These are phyloP conservation scores for Cydia strobilella DNA, from an alignment of 1,140 invertebrate genomes.

Conservation along the genomic window DNA sequence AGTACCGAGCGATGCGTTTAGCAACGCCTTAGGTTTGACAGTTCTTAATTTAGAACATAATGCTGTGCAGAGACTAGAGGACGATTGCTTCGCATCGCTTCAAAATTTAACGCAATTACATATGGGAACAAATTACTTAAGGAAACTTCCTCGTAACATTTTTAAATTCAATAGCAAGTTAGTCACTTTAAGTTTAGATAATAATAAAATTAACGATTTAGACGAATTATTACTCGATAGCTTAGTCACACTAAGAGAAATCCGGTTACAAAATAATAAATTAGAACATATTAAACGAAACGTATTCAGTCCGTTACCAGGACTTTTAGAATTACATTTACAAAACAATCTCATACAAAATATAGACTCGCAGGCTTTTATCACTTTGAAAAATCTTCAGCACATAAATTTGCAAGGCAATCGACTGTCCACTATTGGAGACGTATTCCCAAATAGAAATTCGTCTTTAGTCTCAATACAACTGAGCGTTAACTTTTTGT, in stretches of 20 bases:
- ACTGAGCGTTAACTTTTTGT: conserved; percentile 90
- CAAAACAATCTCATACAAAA: conserved; percentile 91
- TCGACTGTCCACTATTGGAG: conserved; percentile 86
- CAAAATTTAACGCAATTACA: conserved; percentile 90
- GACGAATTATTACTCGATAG: conserved; percentile 89
- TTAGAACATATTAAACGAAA: conserved; percentile 87
- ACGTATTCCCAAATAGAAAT: conserved; percentile 88
- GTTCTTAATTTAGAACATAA: conserved; percentile 94
- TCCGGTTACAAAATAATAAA: conserved; percentile 93
- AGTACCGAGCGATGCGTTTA: conserved; percentile 90
- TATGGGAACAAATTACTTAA: conserved; percentile 92
- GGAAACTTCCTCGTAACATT: conserved; percentile 86
- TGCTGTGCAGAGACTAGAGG: conserved; percentile 88
- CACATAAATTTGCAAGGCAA: conserved; percentile 94
- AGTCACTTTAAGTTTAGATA: conserved; percentile 92
- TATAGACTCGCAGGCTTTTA: conserved; percentile 91
- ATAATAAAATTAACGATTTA: conserved; percentile 92
- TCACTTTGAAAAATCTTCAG: conserved; percentile 90
- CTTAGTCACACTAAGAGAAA: conserved; percentile 87
- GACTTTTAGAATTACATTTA: conserved; percentile 90
- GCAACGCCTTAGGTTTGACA: conserved; percentile 86
- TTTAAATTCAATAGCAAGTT: conserved; percentile 88
- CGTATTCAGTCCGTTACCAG: conserved; percentile 89
- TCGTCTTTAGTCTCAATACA: conserved; percentile 92
- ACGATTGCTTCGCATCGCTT: conserved; percentile 86